phyloP scores from a whole-genome alignment of 2,888 invertebrate species.

The Crepidodera aurea region DNA sequence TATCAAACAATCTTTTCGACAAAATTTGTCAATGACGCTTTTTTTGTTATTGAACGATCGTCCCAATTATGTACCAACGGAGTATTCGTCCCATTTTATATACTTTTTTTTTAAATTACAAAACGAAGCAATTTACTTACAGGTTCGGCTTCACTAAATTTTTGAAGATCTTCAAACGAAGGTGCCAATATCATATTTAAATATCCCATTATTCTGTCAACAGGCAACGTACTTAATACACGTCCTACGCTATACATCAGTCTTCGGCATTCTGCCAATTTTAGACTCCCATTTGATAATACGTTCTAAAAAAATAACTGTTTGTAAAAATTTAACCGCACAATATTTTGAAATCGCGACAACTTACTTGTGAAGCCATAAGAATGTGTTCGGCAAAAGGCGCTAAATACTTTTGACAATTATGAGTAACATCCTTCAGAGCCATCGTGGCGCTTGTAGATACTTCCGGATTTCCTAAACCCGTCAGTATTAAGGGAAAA shows the following conservation, averaged over 20 bases:
- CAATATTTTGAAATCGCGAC: too few species aligned
- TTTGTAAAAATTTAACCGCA: too few species aligned
- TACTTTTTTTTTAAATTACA: too few species aligned
- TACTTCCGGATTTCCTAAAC: constrained; percentile 71
- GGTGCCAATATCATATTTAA: constrained; percentile 75
- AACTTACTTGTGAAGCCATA: constrained; percentile 70
- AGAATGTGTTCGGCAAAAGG: constrained; percentile 81
- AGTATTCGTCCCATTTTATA: too few species aligned
- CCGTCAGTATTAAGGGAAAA: constrained; percentile 73
- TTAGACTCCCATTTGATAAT: constrained; percentile 66
- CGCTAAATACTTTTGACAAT: constrained; percentile 78
- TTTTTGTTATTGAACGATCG: too few species aligned
- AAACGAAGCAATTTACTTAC: too few species aligned
- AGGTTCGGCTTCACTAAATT: constrained; percentile 62
- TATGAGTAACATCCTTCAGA: constrained; percentile 84
- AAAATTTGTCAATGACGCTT: too few species aligned
- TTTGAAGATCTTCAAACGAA: constrained; percentile 69
- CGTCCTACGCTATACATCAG: constrained; percentile 81
- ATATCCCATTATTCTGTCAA: constrained; percentile 71
- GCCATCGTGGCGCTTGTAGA: constrained; percentile 87
- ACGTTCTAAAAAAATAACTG: constrained; percentile 59
- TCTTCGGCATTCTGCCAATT: constrained; percentile 74
- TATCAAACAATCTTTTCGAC: too few species aligned
- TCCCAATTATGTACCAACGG: too few species aligned
- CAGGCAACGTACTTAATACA: constrained; percentile 72